Evolutionary conservation across 2,797 vertebrate genomes (phyloP).

Genomic region (Rhynchonycteris naso): DNA sequence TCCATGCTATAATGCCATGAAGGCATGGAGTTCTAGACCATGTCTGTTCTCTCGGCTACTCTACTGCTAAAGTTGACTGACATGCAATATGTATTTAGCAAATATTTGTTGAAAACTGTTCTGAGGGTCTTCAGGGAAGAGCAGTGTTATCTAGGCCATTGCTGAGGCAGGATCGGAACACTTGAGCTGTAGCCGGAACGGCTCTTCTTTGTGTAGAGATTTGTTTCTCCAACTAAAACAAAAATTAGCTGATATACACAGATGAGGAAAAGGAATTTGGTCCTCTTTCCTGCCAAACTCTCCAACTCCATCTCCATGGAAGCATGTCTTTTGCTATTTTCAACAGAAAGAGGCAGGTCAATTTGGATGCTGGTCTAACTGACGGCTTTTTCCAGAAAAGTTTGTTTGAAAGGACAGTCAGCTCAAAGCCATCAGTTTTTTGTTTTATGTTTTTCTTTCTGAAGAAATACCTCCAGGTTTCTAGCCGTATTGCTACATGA

Average conservation of each 20-base stretch:
- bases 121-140: neutral
- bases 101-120: neutral
- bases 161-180: neutral
- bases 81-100: neutral
- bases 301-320: neutral
- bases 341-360: neutral
- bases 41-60: neutral
- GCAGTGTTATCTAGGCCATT: neutral
- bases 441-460: neutral
- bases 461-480: neutral
- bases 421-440: neutral
- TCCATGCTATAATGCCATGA: neutral
- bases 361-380: conserved; percentile 11
- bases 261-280: neutral
- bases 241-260: neutral
- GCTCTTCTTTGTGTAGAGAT: neutral
- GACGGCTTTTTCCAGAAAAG: neutral
- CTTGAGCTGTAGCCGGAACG: neutral
- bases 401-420: conserved; percentile 19
- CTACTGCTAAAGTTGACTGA: neutral
- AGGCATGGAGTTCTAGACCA: no score
- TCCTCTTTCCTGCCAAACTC: neutral
- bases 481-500: neutral
- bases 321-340: neutral
- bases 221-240: neutral